These are phyloP conservation scores for Rapana venosa DNA, from an alignment of 2,888 invertebrate species.

Conservation along the genomic window DNA sequence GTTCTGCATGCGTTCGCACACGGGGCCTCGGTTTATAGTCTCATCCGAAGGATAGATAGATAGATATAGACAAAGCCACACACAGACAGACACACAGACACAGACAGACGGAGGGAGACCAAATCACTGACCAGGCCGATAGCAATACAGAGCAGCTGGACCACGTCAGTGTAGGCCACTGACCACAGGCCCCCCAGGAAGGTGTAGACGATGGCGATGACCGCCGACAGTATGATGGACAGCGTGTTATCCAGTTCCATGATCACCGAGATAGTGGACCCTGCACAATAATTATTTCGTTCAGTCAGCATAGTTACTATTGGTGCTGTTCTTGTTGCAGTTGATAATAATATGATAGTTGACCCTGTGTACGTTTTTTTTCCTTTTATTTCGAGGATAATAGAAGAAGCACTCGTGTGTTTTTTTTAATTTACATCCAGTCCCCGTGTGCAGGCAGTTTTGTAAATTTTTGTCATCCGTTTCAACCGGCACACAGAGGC, in stretches of 20 bases:
- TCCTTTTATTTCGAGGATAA: no score
- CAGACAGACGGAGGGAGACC: neutral
- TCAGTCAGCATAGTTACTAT: neutral
- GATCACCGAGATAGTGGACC: constrained; percentile 64
- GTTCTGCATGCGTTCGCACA: no score
- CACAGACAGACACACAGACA: neutral
- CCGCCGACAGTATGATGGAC: constrained; percentile 65
- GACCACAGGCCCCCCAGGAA: constrained; percentile 70
- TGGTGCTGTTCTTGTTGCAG: neutral
- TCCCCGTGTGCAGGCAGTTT: no score
- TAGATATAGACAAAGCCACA: neutral
- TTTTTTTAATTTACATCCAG: no score
- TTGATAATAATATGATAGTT: no score
- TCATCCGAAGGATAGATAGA: no score
- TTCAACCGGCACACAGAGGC: no score
- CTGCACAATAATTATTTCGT: constrained; percentile 52
- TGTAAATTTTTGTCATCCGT: no score
- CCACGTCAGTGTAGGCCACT: constrained; percentile 64
- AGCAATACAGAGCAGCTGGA: constrained; percentile 52
- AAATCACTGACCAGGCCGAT: constrained; percentile 48
- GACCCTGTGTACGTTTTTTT: no score
- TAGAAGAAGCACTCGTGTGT: no score
- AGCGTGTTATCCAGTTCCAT: constrained; percentile 58
- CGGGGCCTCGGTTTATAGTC: no score
- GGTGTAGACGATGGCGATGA: constrained; percentile 67